These are phyloP conservation scores for Scaptodrosophila lebanonensis DNA, from an alignment of 1,140 invertebrate species.

Conservation along the genomic window DNA sequence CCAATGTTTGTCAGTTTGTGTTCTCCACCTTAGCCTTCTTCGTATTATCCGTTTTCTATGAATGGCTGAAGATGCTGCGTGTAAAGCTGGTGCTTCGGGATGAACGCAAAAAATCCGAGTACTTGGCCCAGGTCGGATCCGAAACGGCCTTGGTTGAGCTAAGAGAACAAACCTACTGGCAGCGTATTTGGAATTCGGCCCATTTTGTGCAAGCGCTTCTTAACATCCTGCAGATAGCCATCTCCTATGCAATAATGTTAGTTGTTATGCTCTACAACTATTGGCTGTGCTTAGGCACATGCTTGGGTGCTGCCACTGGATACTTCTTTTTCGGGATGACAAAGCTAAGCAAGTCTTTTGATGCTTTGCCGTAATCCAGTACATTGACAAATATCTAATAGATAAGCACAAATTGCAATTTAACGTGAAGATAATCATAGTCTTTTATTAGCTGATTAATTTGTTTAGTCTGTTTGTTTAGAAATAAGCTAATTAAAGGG, in stretches of 20 bases:
- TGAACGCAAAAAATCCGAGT: conserved; percentile 38
- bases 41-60: conserved; percentile 58
- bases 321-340: too few species aligned
- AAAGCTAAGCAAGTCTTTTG: too few species aligned
- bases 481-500: too few species aligned
- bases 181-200: conserved; percentile 40
- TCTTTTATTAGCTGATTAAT: too few species aligned
- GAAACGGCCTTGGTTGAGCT: conserved; percentile 41
- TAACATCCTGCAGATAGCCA: conserved; percentile 91
- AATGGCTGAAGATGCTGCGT: conserved; percentile 61
- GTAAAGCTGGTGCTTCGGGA: conserved; percentile 43
- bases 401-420: too few species aligned
- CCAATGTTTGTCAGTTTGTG: conserved; percentile 58
- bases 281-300: conserved; percentile 93
- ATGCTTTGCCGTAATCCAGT: too few species aligned
- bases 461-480: too few species aligned
- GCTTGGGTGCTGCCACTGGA: too few species aligned
- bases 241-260: conserved; percentile 96
- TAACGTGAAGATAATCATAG: too few species aligned
- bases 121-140: conserved; percentile 43
- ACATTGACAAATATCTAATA: too few species aligned
- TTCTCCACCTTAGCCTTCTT: conserved; percentile 61
- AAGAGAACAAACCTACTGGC: conserved; percentile 41
- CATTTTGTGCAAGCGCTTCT: conserved; percentile 91
- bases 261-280: conserved; percentile 99